Conservation (phyloP, 2,888 invertebrate species). For the Philereme transversata region DNA sequence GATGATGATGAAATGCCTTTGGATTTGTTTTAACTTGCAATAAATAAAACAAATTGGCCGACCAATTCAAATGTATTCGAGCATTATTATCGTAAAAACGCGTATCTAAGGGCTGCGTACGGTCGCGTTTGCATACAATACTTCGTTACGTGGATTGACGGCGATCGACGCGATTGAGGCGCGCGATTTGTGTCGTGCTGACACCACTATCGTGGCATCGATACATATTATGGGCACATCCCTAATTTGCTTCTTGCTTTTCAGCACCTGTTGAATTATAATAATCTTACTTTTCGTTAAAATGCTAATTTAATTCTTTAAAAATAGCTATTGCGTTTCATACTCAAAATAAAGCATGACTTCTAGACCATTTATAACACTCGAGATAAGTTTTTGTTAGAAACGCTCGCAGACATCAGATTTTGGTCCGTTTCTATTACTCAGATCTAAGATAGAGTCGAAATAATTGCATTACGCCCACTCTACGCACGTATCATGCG, state of each 20-base stretch:
- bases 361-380: conserved; percentile 22
- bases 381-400: conserved; percentile 26
- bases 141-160: conserved; percentile 62
- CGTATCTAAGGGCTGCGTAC: conserved; percentile 42
- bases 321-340: conserved; percentile 9
- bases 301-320: neutral
- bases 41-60: conserved; percentile 28
- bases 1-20: neutral
- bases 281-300: conserved; percentile 11
- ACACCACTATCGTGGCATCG: conserved; percentile 39
- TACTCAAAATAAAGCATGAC: conserved; percentile 6
- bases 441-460: conserved; percentile 37
- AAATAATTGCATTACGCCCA: conserved; percentile 40
- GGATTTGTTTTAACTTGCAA: conserved; percentile 10
- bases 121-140: conserved; percentile 73
- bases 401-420: conserved; percentile 27
- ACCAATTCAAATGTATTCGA: conserved; percentile 37
- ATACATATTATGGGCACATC: conserved; percentile 35
- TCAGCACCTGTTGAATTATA: conserved; percentile 59
- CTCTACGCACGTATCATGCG: conserved; percentile 38
- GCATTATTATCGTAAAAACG: conserved; percentile 49
- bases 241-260: conserved; percentile 66
- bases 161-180: conserved; percentile 57
- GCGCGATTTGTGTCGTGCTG: conserved; percentile 53
- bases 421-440: conserved; percentile 35